Base-by-base conservation (phyloP, 2,888 invertebrate species). In the Cyclophora punctaria region DNA sequence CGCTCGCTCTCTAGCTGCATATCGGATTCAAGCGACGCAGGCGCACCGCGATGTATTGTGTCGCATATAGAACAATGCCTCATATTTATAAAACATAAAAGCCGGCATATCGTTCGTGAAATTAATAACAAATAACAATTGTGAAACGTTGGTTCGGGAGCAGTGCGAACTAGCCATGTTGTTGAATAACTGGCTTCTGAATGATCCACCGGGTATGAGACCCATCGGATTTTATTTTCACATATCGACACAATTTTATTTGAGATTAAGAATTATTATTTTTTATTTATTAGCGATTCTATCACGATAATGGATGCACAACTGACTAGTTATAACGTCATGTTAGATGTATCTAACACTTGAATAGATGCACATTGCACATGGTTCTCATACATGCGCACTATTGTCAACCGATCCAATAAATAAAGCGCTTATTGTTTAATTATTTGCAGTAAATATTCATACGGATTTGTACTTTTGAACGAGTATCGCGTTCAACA, bases 71-170 rank as follows among this genome's bases (percentile, higher is more conserved):
- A 88, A 88, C 88, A 88, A 88, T 88, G 85, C 84, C 71, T 78
- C 81, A 80, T 88, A 86, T 87, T 87, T 87, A 87, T 86, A 88
- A 88, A 88, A 88, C 88, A 88, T 87, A 82, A 83, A 81, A 83
- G 80, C 83, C 80, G 78, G 79, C 83, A 84, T 87, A 87, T 86
- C 87, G 87, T 80, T 86, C 85, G 80, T 82, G 87, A 88, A 87
- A 88, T 87, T 87, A 87, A 88, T 87, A 88, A 88, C 87, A 87
- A 88, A 88, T 87, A 87, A 87, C 87, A 87, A 86, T 85, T 80
- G 84, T 84, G 87, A 80, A 86, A 86, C 85, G 81, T 83, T 83
- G 82, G 81, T 83, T 84, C 82, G 82, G 83, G 76, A 78, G 79
- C 82, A 74, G 77, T 78, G 83, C 77, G 85, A 86, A 85, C 83